Percentiles rank a stretch among this genome's conserved stretches.
Evolutionary conservation across 2,113 vertebrate species (phyloP).

Genomic region (Agapornis roseicollis): DNA sequence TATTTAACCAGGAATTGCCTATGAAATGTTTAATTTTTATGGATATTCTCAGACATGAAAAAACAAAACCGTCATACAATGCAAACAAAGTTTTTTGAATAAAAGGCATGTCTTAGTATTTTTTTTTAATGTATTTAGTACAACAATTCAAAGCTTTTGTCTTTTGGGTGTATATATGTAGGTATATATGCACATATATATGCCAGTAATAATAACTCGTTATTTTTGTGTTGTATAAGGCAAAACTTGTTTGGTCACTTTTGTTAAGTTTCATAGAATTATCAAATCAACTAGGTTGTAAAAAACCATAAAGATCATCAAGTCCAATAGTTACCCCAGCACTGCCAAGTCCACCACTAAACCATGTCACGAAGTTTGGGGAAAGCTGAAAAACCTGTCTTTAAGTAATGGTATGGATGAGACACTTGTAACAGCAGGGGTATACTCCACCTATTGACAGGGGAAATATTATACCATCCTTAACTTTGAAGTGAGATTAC

Average conservation of each 20-base stretch:
- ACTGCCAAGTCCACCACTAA: neutral
- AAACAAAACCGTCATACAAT: neutral
- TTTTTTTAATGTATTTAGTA: neutral
- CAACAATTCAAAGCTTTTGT: neutral
- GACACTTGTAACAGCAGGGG: neutral
- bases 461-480: neutral
- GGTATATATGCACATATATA: neutral
- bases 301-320: neutral
- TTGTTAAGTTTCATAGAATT: neutral
- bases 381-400: neutral
- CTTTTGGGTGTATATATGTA: neutral
- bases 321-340: neutral
- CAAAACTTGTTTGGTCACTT: neutral
- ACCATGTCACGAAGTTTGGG: neutral
- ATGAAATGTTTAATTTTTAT: neutral
- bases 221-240: neutral
- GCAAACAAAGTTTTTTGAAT: neutral
- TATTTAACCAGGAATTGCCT: neutral
- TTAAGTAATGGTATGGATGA: neutral
- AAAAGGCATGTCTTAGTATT: neutral
- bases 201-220: neutral
- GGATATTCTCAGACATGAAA: neutral
- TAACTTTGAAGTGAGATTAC: neutral
- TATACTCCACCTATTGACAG: neutral
- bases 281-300: neutral